These are phyloP conservation scores for Macaria notata DNA, from an alignment of 2,888 invertebrate species.

Conservation along the genomic window DNA sequence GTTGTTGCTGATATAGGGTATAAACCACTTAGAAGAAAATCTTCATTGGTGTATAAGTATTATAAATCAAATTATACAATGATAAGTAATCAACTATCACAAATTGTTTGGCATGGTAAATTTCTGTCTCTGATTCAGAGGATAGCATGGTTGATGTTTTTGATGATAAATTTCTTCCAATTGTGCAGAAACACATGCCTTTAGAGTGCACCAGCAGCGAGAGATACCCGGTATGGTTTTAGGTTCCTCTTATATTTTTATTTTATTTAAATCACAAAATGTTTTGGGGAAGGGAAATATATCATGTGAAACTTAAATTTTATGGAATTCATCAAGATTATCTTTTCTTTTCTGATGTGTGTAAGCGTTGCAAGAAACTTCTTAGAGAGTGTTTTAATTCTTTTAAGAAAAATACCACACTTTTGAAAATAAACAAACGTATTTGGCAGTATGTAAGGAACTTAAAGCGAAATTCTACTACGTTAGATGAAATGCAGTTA, in stretches of 20 bases:
- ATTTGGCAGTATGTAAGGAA: no score
- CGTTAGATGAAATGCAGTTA: no score
- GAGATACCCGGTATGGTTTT: slow-evolving; percentile 1
- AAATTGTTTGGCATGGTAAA: neutral
- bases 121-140: neutral
- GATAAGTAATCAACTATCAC: neutral
- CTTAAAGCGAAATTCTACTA: no score
- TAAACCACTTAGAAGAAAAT: neutral
- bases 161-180: neutral
- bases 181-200: neutral
- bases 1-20: neutral
- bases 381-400: slow-evolving; percentile 1
- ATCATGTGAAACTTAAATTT: neutral
- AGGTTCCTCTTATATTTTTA: neutral
- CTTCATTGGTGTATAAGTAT: neutral
- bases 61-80: neutral
- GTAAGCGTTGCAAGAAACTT: neutral
- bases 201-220: neutral
- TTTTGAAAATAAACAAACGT: no score
- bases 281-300: neutral
- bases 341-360: neutral
- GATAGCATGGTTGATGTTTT: neutral
- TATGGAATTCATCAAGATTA: neutral
- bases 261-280: no score
- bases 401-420: no score